Evolutionary conservation across 2,888 invertebrate species (phyloP).

Genomic region (Lasiommata megera): DNA sequence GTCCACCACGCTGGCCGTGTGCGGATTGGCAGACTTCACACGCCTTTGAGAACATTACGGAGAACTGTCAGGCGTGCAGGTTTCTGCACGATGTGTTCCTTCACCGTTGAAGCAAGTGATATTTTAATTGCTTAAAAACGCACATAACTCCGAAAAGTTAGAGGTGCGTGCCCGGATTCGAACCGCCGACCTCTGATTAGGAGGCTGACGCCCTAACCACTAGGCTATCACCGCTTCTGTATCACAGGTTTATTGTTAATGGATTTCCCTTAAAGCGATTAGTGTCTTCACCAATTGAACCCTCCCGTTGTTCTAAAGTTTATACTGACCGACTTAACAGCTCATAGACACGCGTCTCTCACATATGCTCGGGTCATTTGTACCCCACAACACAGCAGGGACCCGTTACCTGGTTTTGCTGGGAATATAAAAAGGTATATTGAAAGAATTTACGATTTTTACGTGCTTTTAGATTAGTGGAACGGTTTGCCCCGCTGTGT

Average conservation of each 20-base stretch:
- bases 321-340: slow-evolving; percentile 41
- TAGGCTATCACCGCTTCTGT: no score
- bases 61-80: no score
- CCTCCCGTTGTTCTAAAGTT: slow-evolving; percentile 26
- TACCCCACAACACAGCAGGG: slow-evolving; percentile 42
- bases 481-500: slow-evolving; percentile 9
- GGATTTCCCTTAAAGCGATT: background rate
- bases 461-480: background rate
- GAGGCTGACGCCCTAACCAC: no score
- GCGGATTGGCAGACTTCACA: no score
- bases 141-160: no score
- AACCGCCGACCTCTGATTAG: no score
- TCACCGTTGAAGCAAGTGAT: no score
- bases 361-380: slow-evolving; percentile 31
- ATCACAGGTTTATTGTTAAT: background rate
- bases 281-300: slow-evolving; percentile 10
- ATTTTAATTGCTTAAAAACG: no score
- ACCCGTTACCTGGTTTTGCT: slow-evolving; percentile 32
- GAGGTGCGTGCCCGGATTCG: no score
- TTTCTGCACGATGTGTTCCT: no score
- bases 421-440: slow-evolving; percentile 14
- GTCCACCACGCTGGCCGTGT: no score
- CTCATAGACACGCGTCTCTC: slow-evolving; percentile 46
- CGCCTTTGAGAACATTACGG: no score
- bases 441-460: slow-evolving; percentile 7